Conservation (phyloP, 2,797 vertebrate species). For the Smutsia temminckii region DNA sequence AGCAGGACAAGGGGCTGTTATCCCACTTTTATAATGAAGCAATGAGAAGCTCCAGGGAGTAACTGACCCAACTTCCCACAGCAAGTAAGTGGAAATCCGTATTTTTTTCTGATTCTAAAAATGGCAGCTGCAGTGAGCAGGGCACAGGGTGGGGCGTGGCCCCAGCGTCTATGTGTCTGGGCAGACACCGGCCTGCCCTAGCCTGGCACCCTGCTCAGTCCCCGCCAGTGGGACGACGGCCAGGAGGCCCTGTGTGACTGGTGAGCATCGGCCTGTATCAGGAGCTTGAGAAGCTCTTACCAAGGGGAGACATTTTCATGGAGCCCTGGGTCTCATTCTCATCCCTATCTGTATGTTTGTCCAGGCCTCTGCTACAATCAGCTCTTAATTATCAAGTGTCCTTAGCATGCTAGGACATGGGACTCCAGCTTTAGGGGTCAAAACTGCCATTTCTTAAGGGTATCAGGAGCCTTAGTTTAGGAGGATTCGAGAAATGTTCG, state of each 20-base stretch:
- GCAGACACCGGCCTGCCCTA: neutral
- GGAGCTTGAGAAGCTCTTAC: neutral
- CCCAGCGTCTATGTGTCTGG: fast-evolving
- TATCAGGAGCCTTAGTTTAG: neutral
- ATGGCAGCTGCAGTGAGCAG: neutral
- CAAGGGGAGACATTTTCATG: too few relatives aligned
- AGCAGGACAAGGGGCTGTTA: neutral
- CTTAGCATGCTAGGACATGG: neutral
- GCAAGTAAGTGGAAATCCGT: neutral
- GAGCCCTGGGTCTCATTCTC: neutral
- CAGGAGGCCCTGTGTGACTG: neutral
- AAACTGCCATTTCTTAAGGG: neutral
- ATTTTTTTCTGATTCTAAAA: neutral
- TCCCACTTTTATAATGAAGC: neutral
- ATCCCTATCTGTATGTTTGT: neutral
- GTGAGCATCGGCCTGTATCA: neutral
- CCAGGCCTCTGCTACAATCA: neutral
- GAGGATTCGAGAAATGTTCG: neutral
- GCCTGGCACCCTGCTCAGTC: neutral
- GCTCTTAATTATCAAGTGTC: neutral
- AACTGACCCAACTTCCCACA: neutral
- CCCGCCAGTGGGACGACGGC: neutral
- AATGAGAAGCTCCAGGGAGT: neutral
- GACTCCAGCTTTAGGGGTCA: neutral
- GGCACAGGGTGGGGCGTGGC: fast-evolving